Conservation (phyloP, 2,797 vertebrate species). For the Chaunax sp. region DNA sequence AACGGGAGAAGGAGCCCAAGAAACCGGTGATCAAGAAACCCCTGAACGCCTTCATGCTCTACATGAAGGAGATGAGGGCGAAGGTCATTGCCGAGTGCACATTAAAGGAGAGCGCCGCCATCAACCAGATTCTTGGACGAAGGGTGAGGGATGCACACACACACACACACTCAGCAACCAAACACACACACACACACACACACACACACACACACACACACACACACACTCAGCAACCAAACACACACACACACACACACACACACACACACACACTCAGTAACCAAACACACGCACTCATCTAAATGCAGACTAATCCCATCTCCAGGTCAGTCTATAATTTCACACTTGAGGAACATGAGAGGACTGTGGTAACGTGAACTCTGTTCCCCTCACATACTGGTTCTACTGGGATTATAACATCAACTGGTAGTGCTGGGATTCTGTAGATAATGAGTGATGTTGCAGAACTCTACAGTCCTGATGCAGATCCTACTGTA, state of each 20-base stretch:
- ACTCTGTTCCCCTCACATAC: conserved; percentile 23
- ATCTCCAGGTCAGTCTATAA: conserved; percentile 49
- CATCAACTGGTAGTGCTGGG: no score
- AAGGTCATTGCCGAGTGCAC: conserved; percentile 99
- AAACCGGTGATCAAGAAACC: conserved; percentile 99
- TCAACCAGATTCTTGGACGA: conserved; percentile 98
- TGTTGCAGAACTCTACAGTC: no score
- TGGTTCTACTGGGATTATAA: conserved; percentile 16
- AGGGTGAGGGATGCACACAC: conserved; percentile 85
- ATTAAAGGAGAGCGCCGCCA: conserved; percentile 98
- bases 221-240: no score
- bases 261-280: neutral
- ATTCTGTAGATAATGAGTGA: no score
- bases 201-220: neutral
- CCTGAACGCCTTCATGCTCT: conserved; percentile 98
- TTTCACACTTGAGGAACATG: conserved; percentile 64
- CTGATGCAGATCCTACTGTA: no score
- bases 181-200: neutral
- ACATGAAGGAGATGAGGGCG: conserved; percentile 99
- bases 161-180: neutral
- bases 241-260: no score
- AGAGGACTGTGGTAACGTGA: conserved; percentile 40
- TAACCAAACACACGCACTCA: neutral
- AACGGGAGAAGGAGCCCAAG: conserved; percentile 96
- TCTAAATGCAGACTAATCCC: conserved; percentile 35